A percentile compares a stretch with the other conserved stretches of the same genome.
Conservation (phyloP, 2,113 vertebrate species). For the Anguilla rostrata region DNA sequence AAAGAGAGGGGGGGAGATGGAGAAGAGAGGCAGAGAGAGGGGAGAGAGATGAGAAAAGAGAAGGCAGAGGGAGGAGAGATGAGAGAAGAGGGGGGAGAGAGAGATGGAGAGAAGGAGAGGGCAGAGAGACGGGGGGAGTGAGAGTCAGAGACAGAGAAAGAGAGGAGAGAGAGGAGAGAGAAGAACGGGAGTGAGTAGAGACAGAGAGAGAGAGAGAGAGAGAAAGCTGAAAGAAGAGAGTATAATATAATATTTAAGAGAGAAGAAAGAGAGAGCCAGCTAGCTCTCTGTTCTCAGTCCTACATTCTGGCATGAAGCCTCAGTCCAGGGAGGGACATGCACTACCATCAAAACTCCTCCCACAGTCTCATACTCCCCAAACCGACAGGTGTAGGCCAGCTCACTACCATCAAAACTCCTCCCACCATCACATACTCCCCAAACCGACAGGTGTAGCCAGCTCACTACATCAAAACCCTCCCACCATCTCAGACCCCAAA, state of each 20-base stretch:
- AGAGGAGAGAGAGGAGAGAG: neutral
- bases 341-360: neutral
- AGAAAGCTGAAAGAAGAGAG: too few species aligned
- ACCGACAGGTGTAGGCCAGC: neutral
- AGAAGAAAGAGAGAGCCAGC: conserved; percentile 38
- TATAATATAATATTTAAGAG: too few species aligned
- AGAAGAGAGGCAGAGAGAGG: conserved; percentile 2
- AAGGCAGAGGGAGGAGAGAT: too few species aligned
- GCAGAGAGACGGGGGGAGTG: neutral
- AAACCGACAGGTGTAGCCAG: neutral
- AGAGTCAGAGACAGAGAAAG: neutral
- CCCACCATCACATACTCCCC: neutral
- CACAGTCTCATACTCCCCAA: neutral
- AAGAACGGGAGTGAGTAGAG: neutral
- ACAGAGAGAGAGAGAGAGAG: conserved; percentile 3
- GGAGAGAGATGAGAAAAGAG: too few species aligned
- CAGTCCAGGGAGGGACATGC: neutral
- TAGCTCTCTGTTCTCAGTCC: conserved; percentile 23
- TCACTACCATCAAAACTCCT: neutral
- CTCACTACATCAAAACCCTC: too few species aligned
- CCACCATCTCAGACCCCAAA: too few species aligned
- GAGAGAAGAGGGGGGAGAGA: neutral
- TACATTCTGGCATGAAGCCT: conserved; percentile 14
- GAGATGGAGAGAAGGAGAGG: neutral
- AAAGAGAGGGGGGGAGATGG: too few species aligned